Evolutionary conservation across 2,113 vertebrate species (phyloP).

Genomic region (Indri indri): DNA sequence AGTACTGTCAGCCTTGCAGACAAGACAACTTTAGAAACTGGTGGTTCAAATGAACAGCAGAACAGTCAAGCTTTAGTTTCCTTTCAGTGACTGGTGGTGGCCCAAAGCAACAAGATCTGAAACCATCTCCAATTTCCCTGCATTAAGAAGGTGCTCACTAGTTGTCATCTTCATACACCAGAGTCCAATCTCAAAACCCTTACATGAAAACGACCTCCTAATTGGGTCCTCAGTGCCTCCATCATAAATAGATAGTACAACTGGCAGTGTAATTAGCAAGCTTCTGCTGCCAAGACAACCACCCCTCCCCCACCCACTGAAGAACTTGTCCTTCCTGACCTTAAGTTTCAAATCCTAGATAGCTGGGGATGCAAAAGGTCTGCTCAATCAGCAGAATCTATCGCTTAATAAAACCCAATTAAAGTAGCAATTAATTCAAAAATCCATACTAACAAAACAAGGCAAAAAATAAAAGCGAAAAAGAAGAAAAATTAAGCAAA

Average conservation of each 20-base stretch:
- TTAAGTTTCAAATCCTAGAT: slow-evolving; percentile 54
- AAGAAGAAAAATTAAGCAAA: not conserved
- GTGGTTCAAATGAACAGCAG: not conserved
- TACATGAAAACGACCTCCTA: slow-evolving; percentile 57
- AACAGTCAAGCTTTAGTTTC: not conserved
- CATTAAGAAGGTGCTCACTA: not conserved
- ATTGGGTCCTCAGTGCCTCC: slow-evolving; percentile 65
- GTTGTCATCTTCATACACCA: not conserved
- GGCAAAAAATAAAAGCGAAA: not conserved
- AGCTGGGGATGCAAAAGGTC: slow-evolving; percentile 17
- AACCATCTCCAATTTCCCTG: not conserved
- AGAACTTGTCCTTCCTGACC: slow-evolving; percentile 56
- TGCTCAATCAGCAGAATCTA: slow-evolving; percentile 53
- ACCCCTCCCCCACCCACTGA: not conserved
- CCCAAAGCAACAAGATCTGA: not conserved
- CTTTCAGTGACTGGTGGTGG: not conserved
- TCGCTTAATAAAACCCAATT: slow-evolving; percentile 55
- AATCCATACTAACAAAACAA: slow-evolving; percentile 22
- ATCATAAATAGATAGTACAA: slow-evolving; percentile 46
- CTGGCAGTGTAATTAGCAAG: slow-evolving; percentile 58
- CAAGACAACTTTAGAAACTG: not conserved
- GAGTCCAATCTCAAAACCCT: slow-evolving; percentile 29
- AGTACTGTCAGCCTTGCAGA: not conserved
- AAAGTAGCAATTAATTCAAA: slow-evolving; percentile 61
- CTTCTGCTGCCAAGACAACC: slow-evolving; percentile 44